Evolutionary conservation across 2,888 invertebrate genomes (phyloP).

Genomic region (Aleiodes leptofemur): DNA sequence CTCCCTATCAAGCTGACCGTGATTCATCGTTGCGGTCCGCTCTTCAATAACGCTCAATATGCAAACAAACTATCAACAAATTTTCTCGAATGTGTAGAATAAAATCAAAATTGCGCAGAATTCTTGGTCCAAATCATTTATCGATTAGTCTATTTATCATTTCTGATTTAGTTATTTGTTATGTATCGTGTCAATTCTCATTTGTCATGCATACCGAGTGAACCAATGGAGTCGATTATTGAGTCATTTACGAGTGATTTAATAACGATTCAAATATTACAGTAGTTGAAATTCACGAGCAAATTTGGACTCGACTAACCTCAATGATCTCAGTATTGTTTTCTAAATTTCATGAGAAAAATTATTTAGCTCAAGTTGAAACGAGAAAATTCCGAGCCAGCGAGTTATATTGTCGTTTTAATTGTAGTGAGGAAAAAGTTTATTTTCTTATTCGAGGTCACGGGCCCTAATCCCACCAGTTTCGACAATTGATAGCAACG

Average conservation of each 20-base stretch:
- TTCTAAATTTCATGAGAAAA: too few relatives aligned
- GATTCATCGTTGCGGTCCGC: constrained; percentile 3
- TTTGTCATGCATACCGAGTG: not conserved
- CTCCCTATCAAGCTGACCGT: not conserved
- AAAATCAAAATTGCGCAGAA: not conserved
- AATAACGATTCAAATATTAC: constrained; percentile 5
- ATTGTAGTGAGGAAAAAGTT: too few relatives aligned
- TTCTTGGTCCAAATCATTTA: not conserved
- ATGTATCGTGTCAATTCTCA: not conserved
- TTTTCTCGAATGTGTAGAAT: not conserved
- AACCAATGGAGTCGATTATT: constrained; percentile 10
- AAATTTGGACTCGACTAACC: too few relatives aligned
- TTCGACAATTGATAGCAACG: constrained; percentile 49
- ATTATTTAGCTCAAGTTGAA: too few relatives aligned
- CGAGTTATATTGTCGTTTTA: too few relatives aligned
- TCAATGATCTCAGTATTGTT: too few relatives aligned
- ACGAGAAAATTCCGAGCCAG: too few relatives aligned
- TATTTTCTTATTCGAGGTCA: constrained; percentile 31
- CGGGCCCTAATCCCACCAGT: constrained; percentile 36
- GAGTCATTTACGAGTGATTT: constrained; percentile 32
- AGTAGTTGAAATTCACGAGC: too few relatives aligned
- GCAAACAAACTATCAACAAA: not conserved
- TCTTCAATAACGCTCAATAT: not conserved
- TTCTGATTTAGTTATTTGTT: not conserved
- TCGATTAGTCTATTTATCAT: not conserved